phyloP scores from a whole-genome alignment of 2,797 vertebrate species.

The Gymnothorax javanicus region DNA sequence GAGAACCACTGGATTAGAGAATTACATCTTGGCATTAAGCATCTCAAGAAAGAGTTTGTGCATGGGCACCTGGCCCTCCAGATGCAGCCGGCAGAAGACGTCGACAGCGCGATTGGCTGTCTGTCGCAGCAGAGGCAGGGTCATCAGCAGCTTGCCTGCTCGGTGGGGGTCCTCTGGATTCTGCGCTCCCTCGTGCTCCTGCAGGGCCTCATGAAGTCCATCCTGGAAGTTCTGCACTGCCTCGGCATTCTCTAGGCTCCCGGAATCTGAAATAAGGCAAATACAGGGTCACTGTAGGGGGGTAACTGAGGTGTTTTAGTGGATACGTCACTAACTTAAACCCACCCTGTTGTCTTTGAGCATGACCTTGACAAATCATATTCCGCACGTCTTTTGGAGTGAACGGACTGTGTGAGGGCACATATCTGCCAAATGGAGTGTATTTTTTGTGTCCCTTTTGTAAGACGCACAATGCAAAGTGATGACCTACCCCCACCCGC shows the following conservation, averaged over 20 bases:
- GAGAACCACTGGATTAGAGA: too few relatives aligned
- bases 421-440: neutral
- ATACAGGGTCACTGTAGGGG: too few relatives aligned
- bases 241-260: constrained; percentile 60
- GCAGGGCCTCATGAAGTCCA: constrained; percentile 68
- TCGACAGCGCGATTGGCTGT: constrained; percentile 54
- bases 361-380: neutral
- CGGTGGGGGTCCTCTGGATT: constrained; percentile 52
- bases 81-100: constrained; percentile 57
- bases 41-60: constrained; percentile 77
- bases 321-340: constrained; percentile 28
- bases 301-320: constrained; percentile 25
- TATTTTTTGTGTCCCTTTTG: neutral
- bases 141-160: constrained; percentile 69
- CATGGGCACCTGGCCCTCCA: constrained; percentile 55
- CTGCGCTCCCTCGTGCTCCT: constrained; percentile 62
- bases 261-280: constrained; percentile 53
- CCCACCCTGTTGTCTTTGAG: neutral
- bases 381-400: constrained; percentile 16
- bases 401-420: constrained; percentile 34
- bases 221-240: constrained; percentile 68
- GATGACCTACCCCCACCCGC: neutral
- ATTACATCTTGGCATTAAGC: constrained; percentile 65
- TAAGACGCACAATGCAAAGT: constrained; percentile 18
- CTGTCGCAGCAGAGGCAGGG: constrained; percentile 69